Evolutionary conservation across 2,113 vertebrate species (phyloP), one percentile per base, ranked within the genome.

Genomic region (Nesospiza acunhae): DNA sequence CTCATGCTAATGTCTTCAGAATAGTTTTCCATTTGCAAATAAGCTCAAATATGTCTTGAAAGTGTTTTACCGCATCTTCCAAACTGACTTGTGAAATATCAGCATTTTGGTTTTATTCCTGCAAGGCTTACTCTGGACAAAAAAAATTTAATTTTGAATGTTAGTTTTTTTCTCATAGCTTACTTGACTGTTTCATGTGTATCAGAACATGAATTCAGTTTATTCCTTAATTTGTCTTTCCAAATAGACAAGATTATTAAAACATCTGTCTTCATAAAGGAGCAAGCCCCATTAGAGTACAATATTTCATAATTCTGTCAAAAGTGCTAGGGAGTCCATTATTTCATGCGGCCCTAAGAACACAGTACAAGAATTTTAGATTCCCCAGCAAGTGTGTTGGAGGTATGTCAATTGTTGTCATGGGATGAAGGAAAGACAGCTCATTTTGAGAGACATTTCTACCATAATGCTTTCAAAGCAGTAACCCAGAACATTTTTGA

Each of bases 41-140:
- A 84, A 95, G 59, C 35, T 97, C n/a, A 35, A 84, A 67, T 81
- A 33, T 46, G n/a, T 80, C 66, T 87, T 93, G 59, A 39, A 92
- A 90, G 81, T 83, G 82, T 86, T 96, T 87, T 80, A 50, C 62
- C 56, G 85, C 84, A 86, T 91, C 72, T 80, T 67, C 67, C 46
- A 75, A 90, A 59, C 81, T 90, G 58, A 84, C 76, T 80, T 79
- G 78, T 3, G 0, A 87, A 95, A 94, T 92, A 94, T 26, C 64
- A 49, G 2, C 0, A 0, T 70, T 89, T 90, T 56, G 13, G 6
- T 16, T 64, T 90, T 85, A 50, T 69, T 58, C 31, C 28, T 89
- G 20, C 64, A 79, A 49, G 35, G 37, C 49, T 87, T 67, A 27
- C n/a, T 79, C 62, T 69, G 78, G 74, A 76, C 56, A 2, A 7